Conservation (phyloP, 2,797 vertebrate species). For the Poeciliopsis infans region DNA sequence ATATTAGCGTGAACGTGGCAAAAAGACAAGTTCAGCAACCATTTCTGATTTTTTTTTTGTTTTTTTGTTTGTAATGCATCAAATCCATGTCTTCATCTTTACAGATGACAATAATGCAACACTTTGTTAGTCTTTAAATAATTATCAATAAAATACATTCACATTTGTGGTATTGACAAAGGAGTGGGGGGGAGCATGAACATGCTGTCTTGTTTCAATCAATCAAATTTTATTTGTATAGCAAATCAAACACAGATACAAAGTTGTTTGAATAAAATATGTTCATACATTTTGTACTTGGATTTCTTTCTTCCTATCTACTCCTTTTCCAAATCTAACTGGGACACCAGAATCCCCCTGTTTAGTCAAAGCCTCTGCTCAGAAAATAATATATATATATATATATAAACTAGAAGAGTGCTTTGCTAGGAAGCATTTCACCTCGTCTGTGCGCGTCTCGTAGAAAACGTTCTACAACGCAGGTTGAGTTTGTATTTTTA, state of each 20-base stretch:
- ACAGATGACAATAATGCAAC: not conserved
- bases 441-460: not conserved
- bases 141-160: not conserved
- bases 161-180: too few relatives aligned
- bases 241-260: too few relatives aligned
- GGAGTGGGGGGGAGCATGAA: too few relatives aligned
- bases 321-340: not conserved
- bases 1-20: not conserved
- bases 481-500: slow-evolving; percentile 23
- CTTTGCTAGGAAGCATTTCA: not conserved
- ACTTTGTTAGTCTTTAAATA: not conserved
- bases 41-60: not conserved
- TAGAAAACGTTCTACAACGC: not conserved
- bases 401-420: not conserved
- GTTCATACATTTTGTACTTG: not conserved
- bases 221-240: too few relatives aligned
- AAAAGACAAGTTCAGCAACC: not conserved
- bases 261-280: too few relatives aligned
- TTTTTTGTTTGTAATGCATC: not conserved
- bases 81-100: not conserved
- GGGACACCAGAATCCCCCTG: not conserved
- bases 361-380: not conserved
- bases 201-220: too few relatives aligned
- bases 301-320: not conserved
- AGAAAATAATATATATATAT: slow-evolving; percentile 3